Percentiles rank a stretch among this genome's conserved stretches.
phyloP scores from a whole-genome alignment of 2,113 vertebrate genomes.

The Malurus alboscapulatus region DNA sequence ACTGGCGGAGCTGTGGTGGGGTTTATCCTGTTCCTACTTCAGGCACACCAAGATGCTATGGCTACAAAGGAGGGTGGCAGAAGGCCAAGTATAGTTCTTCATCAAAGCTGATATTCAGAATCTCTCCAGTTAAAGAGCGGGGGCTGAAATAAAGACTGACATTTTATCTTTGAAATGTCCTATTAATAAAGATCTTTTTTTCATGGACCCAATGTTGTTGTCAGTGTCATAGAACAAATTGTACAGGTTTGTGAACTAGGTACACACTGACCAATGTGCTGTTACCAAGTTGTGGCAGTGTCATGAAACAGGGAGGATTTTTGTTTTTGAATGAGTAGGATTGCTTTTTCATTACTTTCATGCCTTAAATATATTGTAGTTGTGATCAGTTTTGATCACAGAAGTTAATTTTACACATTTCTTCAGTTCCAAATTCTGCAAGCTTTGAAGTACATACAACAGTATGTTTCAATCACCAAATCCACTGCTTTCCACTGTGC shows the following conservation, averaged over 20 bases:
- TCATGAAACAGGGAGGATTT: not conserved
- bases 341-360: not conserved
- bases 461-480: not conserved
- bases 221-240: not conserved
- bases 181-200: not conserved
- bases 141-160: not conserved
- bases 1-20: not conserved
- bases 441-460: not conserved
- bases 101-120: not conserved
- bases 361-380: not conserved
- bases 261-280: rapidly evolving
- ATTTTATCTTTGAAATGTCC: not conserved
- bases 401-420: not conserved
- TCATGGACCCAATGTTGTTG: not conserved
- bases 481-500: not conserved
- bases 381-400: not conserved
- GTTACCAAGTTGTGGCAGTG: not conserved
- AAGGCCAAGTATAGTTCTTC: not conserved
- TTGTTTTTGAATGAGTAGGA: not conserved
- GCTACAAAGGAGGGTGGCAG: not conserved
- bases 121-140: not conserved
- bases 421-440: not conserved
- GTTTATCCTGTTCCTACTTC: not conserved
- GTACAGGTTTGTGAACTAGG: not conserved
- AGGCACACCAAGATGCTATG: not conserved